These are phyloP conservation scores for Staurois parvus DNA, from an alignment of 2,797 vertebrate species.

Conservation along the genomic window DNA sequence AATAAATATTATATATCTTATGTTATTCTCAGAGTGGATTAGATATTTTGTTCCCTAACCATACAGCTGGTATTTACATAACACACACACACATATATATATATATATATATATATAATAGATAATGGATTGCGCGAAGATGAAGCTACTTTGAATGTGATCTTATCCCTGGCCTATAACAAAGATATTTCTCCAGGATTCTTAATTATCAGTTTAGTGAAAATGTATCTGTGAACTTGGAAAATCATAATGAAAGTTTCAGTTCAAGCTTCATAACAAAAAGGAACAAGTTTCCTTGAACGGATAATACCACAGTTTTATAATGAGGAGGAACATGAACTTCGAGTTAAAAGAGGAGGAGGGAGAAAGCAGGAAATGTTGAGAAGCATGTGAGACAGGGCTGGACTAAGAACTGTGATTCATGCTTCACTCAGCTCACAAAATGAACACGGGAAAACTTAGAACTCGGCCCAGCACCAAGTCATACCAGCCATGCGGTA, in stretches of 20 bases:
- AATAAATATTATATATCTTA: no score
- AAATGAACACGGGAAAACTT: neutral
- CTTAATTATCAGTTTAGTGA: no score
- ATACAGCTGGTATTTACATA: no score
- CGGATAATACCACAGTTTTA: neutral
- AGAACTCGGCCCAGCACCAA: constrained; percentile 10
- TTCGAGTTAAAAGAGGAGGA: constrained; percentile 20
- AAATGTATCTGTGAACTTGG: no score
- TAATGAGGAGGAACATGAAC: neutral
- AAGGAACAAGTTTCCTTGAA: neutral
- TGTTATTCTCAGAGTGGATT: no score
- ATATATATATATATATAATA: no score
- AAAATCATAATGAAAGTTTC: neutral
- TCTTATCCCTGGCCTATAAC: no score
- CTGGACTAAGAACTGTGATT: constrained; percentile 46
- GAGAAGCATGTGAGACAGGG: constrained; percentile 40
- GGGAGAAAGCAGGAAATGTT: constrained; percentile 54
- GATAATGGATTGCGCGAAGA: no score
- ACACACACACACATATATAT: no score
- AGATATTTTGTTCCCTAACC: no score
- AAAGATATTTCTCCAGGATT: no score
- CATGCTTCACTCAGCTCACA: constrained; percentile 32
- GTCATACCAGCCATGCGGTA: constrained; percentile 8
- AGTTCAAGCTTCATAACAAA: neutral
- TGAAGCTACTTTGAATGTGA: no score